These are phyloP conservation scores for Paradoxurus hermaphroditus DNA, from an alignment of 2,113 vertebrate species.

Conservation along the genomic window DNA sequence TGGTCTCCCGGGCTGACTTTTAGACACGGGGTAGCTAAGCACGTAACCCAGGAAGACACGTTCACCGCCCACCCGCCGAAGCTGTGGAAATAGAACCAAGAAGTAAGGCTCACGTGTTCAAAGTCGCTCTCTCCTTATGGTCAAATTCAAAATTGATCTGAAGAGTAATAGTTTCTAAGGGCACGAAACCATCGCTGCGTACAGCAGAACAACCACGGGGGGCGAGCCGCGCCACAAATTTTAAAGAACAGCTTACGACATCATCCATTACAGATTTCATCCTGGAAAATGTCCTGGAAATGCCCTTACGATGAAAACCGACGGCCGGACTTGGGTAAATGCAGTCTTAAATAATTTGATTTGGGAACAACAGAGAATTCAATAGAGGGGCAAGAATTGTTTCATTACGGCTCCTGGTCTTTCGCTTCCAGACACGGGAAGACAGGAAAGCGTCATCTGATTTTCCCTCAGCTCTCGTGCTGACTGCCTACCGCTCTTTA, in stretches of 20 bases:
- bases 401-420: neutral
- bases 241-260: neutral
- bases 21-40: neutral
- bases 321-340: neutral
- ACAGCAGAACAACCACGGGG: rapidly evolving
- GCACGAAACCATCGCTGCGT: neutral
- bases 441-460: neutral
- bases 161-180: neutral
- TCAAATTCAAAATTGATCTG: neutral
- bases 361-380: neutral
- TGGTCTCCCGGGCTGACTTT: neutral
- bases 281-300: rapidly evolving
- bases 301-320: neutral
- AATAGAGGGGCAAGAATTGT: neutral
- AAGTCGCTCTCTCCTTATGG: neutral
- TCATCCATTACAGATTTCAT: neutral
- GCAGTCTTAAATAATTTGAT: neutral
- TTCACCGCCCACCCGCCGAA: neutral
- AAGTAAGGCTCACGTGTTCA: neutral
- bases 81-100: neutral
- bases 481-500: neutral
- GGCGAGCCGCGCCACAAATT: neutral
- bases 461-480: neutral
- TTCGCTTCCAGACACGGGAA: neutral
- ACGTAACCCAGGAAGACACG: neutral